Conservation (phyloP, 2,797 vertebrate species). For the Tapirus indicus region DNA sequence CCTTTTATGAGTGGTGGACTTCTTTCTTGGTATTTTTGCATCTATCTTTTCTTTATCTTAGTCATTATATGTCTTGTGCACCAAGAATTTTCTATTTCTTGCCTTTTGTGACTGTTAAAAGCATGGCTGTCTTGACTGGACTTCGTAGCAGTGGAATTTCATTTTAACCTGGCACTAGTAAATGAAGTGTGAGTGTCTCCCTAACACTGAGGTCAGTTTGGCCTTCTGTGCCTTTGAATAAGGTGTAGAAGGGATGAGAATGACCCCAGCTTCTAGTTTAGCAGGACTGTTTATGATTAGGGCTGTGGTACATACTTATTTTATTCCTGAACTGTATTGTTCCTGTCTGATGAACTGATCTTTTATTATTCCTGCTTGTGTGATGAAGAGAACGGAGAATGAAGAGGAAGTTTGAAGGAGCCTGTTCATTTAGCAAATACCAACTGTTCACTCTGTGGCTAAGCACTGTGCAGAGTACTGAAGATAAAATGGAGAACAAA, state of each 20-base stretch:
- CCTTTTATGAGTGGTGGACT: background rate
- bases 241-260: background rate
- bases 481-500: background rate
- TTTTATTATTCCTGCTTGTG: background rate
- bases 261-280: background rate
- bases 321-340: background rate
- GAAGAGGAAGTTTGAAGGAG: constrained; percentile 15
- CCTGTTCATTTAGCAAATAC: background rate
- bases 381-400: background rate
- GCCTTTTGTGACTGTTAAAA: background rate
- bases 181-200: background rate
- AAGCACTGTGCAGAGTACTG: background rate
- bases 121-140: background rate
- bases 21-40: background rate
- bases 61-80: background rate
- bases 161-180: background rate
- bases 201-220: background rate
- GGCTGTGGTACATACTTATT: background rate
- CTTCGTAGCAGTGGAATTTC: background rate
- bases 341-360: background rate
- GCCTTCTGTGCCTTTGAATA: background rate
- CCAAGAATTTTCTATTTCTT: background rate
- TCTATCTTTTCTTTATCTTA: background rate
- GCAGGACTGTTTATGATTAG: background rate
- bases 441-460: background rate